Evolutionary conservation across 2,888 invertebrate species (phyloP), one percentile per base, ranked within the genome.

Genomic region (Clivina fossor): DNA sequence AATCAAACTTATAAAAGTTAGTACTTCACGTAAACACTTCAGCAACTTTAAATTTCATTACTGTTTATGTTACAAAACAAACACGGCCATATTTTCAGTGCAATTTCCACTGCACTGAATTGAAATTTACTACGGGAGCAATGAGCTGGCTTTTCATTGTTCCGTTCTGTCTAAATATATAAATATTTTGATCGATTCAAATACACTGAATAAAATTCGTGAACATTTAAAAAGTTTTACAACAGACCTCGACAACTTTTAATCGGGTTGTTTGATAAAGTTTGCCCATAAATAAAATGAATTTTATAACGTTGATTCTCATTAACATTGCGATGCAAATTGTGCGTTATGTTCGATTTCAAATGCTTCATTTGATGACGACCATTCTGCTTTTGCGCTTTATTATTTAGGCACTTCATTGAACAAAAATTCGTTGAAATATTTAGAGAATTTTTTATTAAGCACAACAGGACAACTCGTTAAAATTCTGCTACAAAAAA

Each of bases 241-340:
- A 35, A 53, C 35, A 44, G 53, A 26, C 53, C 53, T 35, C 44
- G 44, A 35, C 53, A 53, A 53, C 18, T 53, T 51, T 53, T 44
- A 53, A 53, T 53, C 44, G 53, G 35, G 47, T 55, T 55, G 55
- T 55, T 46, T 55, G 55, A 47, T 47, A 55, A 55, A 55, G 38
- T 55, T 55, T 47, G 26, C 22, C 47, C 30, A 55, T 55, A 55
- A 55, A 55, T 55, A 55, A 54, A 46, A 37, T 46, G 55, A 47
- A 55, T 55, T 55, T 55, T 46, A 55, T 55, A 47, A 28, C 53
- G 53, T 44, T 43, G 53, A 26, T 33, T 35, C 37, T 43, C 53
- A 53, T 53, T 53, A 53, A 53, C 44, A 53, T 44, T 53, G 53
- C 44, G 33, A 53, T 44, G 53, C 53, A 53, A 53, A 53, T 53